A percentile compares a stretch with the other conserved stretches of the same genome.
Conservation (phyloP, 1,140 invertebrate species). For the Drosophila erecta region DNA sequence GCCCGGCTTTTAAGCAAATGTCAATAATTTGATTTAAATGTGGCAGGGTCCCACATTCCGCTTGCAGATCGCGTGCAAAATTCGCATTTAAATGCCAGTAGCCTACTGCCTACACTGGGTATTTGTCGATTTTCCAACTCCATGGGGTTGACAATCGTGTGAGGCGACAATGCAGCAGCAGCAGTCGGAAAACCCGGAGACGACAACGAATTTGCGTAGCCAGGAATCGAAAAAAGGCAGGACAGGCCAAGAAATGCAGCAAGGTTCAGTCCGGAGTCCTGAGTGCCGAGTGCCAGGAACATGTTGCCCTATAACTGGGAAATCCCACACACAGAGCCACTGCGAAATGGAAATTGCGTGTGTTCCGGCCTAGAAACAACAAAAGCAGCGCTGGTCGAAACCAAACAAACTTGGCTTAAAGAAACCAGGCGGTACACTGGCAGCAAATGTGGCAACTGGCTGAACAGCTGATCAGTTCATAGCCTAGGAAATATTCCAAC, state of each 20-base stretch:
- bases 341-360: slow-evolving; percentile 71
- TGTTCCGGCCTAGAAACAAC: slow-evolving; percentile 54
- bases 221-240: slow-evolving; percentile 60
- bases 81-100: slow-evolving; percentile 82
- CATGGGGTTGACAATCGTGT: slow-evolving; percentile 73
- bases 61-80: slow-evolving; percentile 75
- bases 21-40: slow-evolving; percentile 84
- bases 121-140: slow-evolving; percentile 57
- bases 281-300: slow-evolving; percentile 24
- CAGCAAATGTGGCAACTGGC: not conserved
- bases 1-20: slow-evolving; percentile 76
- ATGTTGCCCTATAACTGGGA: slow-evolving; percentile 73
- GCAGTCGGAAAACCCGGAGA: slow-evolving; percentile 15
- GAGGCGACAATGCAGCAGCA: slow-evolving; percentile 65
- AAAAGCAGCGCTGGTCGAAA: slow-evolving; percentile 18
- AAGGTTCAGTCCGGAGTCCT: slow-evolving; percentile 15
- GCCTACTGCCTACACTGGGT: slow-evolving; percentile 40
- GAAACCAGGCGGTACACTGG: slow-evolving; percentile 5
- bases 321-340: slow-evolving; percentile 45
- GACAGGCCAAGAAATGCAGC: slow-evolving; percentile 61
- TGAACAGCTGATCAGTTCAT: no score
- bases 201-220: slow-evolving; percentile 64
- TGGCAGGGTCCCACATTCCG: slow-evolving; percentile 55
- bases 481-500: no score
- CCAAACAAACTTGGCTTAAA: slow-evolving; percentile 30